These are phyloP conservation scores for Mormyrus proboscirostris DNA, from an alignment of 2,797 vertebrate species.

Conservation along the genomic window DNA sequence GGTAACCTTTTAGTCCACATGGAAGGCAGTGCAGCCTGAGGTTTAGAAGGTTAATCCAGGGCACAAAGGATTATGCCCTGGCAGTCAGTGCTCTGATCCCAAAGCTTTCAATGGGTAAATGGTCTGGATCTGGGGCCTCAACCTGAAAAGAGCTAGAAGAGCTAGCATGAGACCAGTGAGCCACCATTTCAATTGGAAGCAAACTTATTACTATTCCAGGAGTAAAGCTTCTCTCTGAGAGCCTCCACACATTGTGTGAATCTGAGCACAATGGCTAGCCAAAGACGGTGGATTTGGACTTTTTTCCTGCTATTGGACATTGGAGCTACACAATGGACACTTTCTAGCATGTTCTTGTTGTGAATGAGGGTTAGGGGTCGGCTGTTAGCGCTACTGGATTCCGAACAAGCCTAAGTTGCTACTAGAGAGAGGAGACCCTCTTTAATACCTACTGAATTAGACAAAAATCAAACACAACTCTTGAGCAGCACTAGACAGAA, in stretches of 20 bases:
- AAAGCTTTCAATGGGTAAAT: background rate
- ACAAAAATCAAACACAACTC: background rate
- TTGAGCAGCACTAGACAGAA: background rate
- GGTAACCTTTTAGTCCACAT: constrained; percentile 15
- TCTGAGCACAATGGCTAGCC: background rate
- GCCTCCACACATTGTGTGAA: background rate
- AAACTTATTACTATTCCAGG: background rate
- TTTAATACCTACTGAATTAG: background rate
- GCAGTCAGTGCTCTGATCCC: constrained; percentile 3
- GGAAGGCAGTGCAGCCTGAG: constrained; percentile 6
- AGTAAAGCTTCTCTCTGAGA: background rate
- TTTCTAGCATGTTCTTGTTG: background rate
- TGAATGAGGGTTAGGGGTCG: background rate
- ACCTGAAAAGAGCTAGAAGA: background rate
- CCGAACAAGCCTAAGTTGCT: background rate
- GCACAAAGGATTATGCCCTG: constrained; percentile 10
- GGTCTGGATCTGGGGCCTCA: background rate
- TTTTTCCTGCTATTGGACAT: background rate
- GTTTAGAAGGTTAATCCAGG: constrained; percentile 24
- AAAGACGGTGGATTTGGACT: background rate
- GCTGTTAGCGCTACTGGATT: background rate
- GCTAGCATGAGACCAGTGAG: background rate
- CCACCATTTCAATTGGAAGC: background rate
- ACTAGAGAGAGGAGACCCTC: background rate
- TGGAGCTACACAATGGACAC: background rate